Conservation (phyloP, 2,888 invertebrate genomes). For the Parnassius apollo region DNA sequence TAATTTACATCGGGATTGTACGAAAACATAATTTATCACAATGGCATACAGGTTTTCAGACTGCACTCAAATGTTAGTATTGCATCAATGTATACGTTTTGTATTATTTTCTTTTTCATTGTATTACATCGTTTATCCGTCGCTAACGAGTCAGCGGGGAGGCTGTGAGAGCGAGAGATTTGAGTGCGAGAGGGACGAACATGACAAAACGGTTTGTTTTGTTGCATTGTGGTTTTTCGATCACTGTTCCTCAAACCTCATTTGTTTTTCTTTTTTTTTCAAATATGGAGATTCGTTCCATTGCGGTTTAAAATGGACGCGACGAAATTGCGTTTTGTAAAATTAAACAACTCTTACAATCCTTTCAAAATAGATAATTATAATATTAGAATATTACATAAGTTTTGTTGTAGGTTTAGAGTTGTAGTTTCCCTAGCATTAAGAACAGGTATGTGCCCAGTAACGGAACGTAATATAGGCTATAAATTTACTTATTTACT, state of each 20-base stretch:
- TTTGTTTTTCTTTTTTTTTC: slow-evolving; percentile 31
- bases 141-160: slow-evolving; percentile 73
- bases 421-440: too few relatives aligned
- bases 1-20: slow-evolving; percentile 13
- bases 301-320: slow-evolving; percentile 19
- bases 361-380: too few relatives aligned
- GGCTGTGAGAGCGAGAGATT: slow-evolving; percentile 45
- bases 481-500: too few relatives aligned
- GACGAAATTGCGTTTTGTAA: background rate
- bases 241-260: slow-evolving; percentile 45
- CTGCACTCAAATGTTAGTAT: slow-evolving; percentile 34
- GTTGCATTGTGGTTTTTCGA: slow-evolving; percentile 53
- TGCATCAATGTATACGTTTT: slow-evolving; percentile 62
- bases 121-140: slow-evolving; percentile 70
- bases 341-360: too few relatives aligned
- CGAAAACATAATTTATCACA: slow-evolving; percentile 36
- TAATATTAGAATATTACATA: too few relatives aligned
- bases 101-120: slow-evolving; percentile 71
- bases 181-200: slow-evolving; percentile 37
- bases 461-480: too few relatives aligned
- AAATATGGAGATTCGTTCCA: slow-evolving; percentile 36
- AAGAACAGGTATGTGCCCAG: too few relatives aligned
- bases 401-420: too few relatives aligned
- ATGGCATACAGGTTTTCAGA: slow-evolving; percentile 16
- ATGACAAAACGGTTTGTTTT: slow-evolving; percentile 52